Conservation (phyloP, 2,797 vertebrate species). For the Heterohyrax brucei region DNA sequence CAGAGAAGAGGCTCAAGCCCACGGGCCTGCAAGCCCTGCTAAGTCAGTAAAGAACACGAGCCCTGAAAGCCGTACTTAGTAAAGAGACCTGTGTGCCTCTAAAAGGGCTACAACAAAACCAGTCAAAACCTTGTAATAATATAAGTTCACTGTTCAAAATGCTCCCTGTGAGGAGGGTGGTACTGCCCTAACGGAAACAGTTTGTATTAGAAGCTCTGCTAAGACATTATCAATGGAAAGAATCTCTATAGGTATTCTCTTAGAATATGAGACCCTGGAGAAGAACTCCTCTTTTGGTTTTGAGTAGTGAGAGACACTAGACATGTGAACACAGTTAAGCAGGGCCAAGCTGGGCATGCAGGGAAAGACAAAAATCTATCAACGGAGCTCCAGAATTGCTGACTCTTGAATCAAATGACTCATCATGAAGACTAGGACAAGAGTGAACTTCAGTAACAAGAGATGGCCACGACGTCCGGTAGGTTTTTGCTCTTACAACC, state of each 20-base stretch:
- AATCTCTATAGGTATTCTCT: not conserved
- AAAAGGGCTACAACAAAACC: constrained; percentile 18
- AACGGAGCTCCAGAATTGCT: not conserved
- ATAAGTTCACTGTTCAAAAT: not conserved
- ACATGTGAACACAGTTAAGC: not conserved
- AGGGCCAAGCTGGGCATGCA: not conserved
- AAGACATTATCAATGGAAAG: not conserved
- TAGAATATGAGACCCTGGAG: not conserved
- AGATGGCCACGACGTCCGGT: not conserved
- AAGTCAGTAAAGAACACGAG: not conserved
- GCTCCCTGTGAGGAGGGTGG: constrained; percentile 1
- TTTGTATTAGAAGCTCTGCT: not conserved
- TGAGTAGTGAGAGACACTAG: not conserved
- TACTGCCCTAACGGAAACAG: not conserved
- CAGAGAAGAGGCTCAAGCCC: not conserved
- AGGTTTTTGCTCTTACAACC: not conserved
- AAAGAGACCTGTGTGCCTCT: not conserved
- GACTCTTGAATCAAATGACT: not conserved
- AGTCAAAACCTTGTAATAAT: not conserved
- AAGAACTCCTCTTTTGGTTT: not conserved
- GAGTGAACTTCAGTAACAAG: not conserved
- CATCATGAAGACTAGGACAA: not conserved
- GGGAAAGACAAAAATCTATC: not conserved
- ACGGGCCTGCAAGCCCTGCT: not conserved
- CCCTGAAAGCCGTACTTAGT: not conserved